These are phyloP conservation scores for Danio choprae DNA, from an alignment of 2,797 vertebrate species.

Conservation along the genomic window DNA sequence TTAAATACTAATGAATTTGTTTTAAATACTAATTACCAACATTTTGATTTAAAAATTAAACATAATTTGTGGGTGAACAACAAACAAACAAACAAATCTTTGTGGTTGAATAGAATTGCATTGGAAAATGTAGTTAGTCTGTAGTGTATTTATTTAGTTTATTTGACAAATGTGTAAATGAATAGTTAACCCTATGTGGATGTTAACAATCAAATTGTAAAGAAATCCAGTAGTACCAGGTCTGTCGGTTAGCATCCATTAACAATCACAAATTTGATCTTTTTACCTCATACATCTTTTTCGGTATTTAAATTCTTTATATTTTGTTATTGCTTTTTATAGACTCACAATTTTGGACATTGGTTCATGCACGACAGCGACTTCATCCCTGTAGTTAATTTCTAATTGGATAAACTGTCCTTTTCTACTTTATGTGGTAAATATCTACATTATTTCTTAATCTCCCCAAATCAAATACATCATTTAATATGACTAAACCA, in stretches of 20 bases:
- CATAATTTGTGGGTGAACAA: too few relatives aligned
- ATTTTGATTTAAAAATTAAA: background rate
- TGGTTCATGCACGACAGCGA: background rate
- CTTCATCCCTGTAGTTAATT: background rate
- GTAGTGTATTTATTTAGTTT: background rate
- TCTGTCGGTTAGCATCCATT: background rate
- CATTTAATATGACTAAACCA: constrained; percentile 2
- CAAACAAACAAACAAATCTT: too few relatives aligned
- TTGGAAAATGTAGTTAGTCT: background rate
- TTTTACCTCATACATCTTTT: background rate
- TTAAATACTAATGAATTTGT: background rate
- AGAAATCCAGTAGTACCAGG: background rate
- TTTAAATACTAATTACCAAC: background rate
- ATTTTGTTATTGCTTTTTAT: background rate
- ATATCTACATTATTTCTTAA: background rate
- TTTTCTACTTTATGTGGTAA: background rate
- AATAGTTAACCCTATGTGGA: background rate
- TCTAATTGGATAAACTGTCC: background rate
- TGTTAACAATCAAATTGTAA: background rate
- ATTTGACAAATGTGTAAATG: background rate
- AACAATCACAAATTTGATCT: background rate
- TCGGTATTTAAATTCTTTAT: background rate
- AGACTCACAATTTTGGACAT: background rate
- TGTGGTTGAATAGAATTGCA: background rate
- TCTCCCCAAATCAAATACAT: background rate